Conservation (phyloP, 1,140 invertebrate genomes). For the Macrocentrus cingulum region DNA sequence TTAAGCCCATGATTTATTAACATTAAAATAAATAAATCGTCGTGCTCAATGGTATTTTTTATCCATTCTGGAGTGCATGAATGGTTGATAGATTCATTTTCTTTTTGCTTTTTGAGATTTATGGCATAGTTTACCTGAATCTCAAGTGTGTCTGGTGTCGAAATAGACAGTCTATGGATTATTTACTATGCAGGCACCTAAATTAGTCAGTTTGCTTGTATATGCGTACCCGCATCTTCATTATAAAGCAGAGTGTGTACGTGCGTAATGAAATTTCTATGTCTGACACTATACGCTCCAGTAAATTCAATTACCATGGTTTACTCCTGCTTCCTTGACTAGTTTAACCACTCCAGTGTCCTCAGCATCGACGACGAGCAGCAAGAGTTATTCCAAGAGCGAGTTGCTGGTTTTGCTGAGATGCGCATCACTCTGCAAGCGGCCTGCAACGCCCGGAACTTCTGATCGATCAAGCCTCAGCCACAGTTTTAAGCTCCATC, state of each 20-base stretch:
- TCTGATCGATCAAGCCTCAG: slow-evolving; percentile 23
- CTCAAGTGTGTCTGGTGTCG: no score
- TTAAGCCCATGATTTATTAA: no score
- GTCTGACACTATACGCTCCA: slow-evolving; percentile 17
- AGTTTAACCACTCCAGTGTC: slow-evolving; percentile 16
- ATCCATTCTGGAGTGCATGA: no score
- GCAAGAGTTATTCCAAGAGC: slow-evolving; percentile 27
- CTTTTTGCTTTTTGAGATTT: no score
- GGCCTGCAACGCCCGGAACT: slow-evolving; percentile 6
- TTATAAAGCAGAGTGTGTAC: slow-evolving; percentile 18
- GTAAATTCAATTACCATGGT: slow-evolving; percentile 31
- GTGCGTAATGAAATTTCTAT: slow-evolving; percentile 31
- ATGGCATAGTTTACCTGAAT: no score
- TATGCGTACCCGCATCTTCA: background rate
- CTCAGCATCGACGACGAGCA: slow-evolving; percentile 5
- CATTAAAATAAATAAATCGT: no score
- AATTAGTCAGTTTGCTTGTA: background rate
- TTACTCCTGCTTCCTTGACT: slow-evolving; percentile 6
- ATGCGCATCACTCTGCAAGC: slow-evolving; percentile 21
- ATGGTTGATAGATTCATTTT: no score
- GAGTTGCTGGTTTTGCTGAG: background rate
- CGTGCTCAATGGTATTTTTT: no score
- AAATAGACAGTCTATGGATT: no score
- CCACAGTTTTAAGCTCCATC: background rate
- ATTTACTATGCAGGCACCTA: no score